Percentiles rank a stretch among this genome's conserved stretches.
phyloP scores from a whole-genome alignment of 2,888 invertebrate species.

The Andrena hattorfiana region DNA sequence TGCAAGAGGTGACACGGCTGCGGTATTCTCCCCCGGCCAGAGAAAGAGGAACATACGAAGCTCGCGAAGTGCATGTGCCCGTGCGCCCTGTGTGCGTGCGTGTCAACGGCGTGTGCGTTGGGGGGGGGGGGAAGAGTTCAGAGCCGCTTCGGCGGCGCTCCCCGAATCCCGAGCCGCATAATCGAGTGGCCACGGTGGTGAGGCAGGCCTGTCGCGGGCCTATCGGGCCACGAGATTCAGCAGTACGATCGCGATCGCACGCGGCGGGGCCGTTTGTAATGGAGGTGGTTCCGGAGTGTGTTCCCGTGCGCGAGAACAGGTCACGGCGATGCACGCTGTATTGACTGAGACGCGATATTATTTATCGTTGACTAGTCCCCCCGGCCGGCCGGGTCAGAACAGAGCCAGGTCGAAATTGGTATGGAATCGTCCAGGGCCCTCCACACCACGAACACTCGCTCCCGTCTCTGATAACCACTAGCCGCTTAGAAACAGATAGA shows the following conservation, averaged over 20 bases:
- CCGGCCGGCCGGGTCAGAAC: conserved; percentile 68
- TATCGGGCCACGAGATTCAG: conserved; percentile 45
- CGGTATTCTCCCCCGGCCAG: conserved; percentile 50
- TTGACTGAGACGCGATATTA: conserved; percentile 63
- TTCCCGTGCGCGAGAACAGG: conserved; percentile 51
- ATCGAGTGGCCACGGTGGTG: conserved; percentile 43
- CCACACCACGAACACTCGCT: conserved; percentile 55
- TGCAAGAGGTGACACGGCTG: conserved; percentile 63
- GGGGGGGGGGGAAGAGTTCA: conserved; percentile 23
- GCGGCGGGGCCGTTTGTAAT: conserved; percentile 62
- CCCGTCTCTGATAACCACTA: conserved; percentile 67
- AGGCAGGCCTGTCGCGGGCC: conserved; percentile 28
- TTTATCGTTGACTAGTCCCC: conserved; percentile 51
- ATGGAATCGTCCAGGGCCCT: conserved; percentile 69
- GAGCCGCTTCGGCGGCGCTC: conserved; percentile 56
- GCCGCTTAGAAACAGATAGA: conserved; percentile 46
- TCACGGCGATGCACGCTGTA: conserved; percentile 64
- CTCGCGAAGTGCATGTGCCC: conserved; percentile 56
- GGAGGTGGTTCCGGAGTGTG: conserved; percentile 61
- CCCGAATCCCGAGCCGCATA: conserved; percentile 43
- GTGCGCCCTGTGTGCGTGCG: conserved; percentile 51
- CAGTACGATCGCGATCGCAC: conserved; percentile 56
- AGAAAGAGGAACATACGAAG: conserved; percentile 43
- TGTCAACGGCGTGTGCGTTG: conserved; percentile 24
- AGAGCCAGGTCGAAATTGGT: conserved; percentile 62